Evolutionary conservation across 2,113 vertebrate genomes (phyloP).

Genomic region (Prietella phreatophila): DNA sequence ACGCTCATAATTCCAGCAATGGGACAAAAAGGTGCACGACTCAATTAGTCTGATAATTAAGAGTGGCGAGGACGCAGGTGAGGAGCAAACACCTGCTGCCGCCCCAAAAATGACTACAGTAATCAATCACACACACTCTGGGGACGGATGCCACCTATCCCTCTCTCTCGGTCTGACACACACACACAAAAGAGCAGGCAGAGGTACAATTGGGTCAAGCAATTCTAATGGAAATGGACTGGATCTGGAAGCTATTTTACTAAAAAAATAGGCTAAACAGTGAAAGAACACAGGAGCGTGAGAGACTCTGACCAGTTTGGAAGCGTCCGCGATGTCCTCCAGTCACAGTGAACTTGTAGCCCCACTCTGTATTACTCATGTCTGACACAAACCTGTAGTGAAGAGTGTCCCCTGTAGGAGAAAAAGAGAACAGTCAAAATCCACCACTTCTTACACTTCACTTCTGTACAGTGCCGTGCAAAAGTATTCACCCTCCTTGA

Average conservation of each 20-base stretch:
- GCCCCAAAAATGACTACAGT: background rate
- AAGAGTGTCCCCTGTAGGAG: conserved; percentile 83
- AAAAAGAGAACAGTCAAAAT: conserved; percentile 25
- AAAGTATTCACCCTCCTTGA: background rate
- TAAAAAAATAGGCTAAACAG: background rate
- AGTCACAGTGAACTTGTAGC: conserved; percentile 93
- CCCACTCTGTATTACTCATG: conserved; percentile 99
- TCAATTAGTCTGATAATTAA: conserved; percentile 39
- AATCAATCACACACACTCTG: conserved; percentile 41
- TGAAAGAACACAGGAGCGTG: background rate
- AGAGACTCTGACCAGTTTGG: conserved; percentile 83
- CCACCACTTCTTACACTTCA: background rate
- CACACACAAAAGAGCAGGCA: background rate
- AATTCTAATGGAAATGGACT: background rate
- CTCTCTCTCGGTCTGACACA: background rate
- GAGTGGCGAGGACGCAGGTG: conserved; percentile 3
- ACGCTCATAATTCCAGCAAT: background rate
- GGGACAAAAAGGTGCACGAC: conserved; percentile 9
- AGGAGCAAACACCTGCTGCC: conserved; percentile 22
- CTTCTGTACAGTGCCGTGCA: too few species aligned
- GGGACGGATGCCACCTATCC: background rate
- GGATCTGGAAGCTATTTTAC: background rate
- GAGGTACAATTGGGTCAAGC: background rate
- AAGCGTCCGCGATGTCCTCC: conserved; percentile 94
- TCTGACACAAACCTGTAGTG: conserved; percentile 93